Evolutionary conservation across 2,113 vertebrate species (phyloP), one percentile per base, ranked within the genome.

Genomic region (Semnornis frantzii): DNA sequence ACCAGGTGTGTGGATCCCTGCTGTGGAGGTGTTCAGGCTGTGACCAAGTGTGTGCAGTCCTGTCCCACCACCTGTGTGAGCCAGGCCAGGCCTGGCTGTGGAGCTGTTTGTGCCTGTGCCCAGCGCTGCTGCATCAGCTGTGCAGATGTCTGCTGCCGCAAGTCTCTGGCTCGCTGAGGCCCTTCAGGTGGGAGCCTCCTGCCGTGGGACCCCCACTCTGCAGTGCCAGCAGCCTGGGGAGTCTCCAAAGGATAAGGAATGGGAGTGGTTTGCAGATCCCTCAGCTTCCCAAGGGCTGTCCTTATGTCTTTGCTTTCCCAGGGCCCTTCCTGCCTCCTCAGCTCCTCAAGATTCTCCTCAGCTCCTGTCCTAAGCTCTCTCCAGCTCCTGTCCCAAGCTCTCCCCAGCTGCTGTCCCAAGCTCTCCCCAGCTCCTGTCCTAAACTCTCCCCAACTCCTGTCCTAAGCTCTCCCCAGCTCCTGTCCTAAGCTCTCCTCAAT

Each of bases 121-220:
- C 85, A 5, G 9, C 7, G 10, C n/a, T 84, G 28, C 57, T 44
- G 65, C 34, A 31, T 74, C 69, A 2, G 6, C 1, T 92, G 92
- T 2, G 63, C 58, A 1, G 73, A 92, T 4, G 8, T 79, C 69
- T 6, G 89, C 90, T 9, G 21, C 8, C 66, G 33, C 0, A 91
- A 87, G 19, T 19, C 27, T 44, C 4, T 6, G 37, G 78, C 60
- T 72, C 74, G 54, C 44, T 90, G 86, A 94, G 62, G 16, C 25
- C 13, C 31, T n/a, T 7, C 12, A 2, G 2, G 5, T 2, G 7
- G 33, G 25, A 39, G 19, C 2, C 3, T 68, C 3, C n/a, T 1
- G 1, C 2, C n/a, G 1, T 10, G 8, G 42, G 27, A 42, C 30
- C 3, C 2, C 5, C 16, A 0, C 33, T 12, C 31, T 16, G 34